phyloP scores from a whole-genome alignment of 1,140 invertebrate species.

The Alviniconcha marisindica region DNA sequence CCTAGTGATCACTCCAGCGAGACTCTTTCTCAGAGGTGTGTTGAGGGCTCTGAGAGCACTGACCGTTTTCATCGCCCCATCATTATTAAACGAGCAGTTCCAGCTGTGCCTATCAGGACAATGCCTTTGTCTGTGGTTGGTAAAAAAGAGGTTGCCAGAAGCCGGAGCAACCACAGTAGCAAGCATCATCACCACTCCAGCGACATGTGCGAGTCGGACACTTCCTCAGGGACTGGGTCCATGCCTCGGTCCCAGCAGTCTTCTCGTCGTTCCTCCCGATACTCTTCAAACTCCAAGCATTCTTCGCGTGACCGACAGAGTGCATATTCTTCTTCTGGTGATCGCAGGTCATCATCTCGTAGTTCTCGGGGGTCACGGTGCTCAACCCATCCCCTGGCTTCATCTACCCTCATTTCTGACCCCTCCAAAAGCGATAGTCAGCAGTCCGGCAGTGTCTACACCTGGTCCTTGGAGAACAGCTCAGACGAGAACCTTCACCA shows the following conservation, averaged over 20 bases:
- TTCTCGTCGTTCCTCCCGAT: background rate
- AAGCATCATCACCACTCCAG: background rate
- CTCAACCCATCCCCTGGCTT: conserved; percentile 53
- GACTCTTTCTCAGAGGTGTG: conserved; percentile 24
- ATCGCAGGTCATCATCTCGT: conserved; percentile 49
- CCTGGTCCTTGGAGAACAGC: conserved; percentile 65
- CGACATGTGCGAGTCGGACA: background rate
- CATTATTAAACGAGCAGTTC: background rate
- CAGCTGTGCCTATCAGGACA: background rate
- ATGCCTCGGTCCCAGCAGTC: conserved; percentile 17
- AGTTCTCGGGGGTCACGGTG: conserved; percentile 36
- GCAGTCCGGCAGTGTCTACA: conserved; percentile 62
- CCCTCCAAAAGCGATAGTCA: conserved; percentile 38
- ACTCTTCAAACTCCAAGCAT: background rate
- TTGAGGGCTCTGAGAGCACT: conserved; percentile 19
- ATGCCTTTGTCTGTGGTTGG: background rate
- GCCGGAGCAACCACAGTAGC: background rate
- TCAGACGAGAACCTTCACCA: conserved; percentile 64
- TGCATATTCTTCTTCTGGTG: conserved; percentile 41
- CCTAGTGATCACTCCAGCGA: background rate
- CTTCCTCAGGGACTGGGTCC: conserved; percentile 42
- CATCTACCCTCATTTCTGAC: conserved; percentile 57
- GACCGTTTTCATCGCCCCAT: background rate
- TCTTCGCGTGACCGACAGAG: background rate
- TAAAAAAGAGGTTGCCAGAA: background rate